Base-by-base conservation (phyloP, 2,113 vertebrate genomes). In the Campylorhamphus procurvoides region DNA sequence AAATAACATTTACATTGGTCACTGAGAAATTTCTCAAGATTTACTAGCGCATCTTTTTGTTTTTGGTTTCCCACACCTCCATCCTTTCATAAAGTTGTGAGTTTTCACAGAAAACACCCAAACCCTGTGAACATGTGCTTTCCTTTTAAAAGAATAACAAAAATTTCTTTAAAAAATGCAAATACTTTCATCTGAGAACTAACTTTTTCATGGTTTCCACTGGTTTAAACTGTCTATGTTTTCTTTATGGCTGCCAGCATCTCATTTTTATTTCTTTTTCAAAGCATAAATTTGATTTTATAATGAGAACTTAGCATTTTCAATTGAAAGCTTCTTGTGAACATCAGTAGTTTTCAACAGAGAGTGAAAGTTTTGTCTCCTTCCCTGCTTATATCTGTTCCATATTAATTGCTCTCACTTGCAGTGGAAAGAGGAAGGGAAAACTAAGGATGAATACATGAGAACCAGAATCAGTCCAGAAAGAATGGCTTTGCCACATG, bases 61-160 rank as follows among this genome's bases (percentile, higher is more conserved):
- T 67, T 87, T 91, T 81, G 12, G 13, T 74, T 94, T 94, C 72
- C 72, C 82, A 90, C 60, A 55, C 33, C 55, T 90, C 58, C n/a
- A 44, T 79, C 37, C 37, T 46, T 85, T 79, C 59, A 86, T 46
- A 73, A 96, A 85, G 18, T 35, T 83, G 75, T 12, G 58, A 83
- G 37, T 90, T 96, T 90, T 87, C 55, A 87, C 53, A 94, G 87
- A 88, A 81, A 83, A 81, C 47, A 93, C 31, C 15, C 73, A 60
- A 85, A 62, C 12, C 12, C 59, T 84, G 64, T 59, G 79, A 95
- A 80, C 64, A 74, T 50, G 10, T 50, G 11, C 55, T 87, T 90
- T 86, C 18, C 33, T 95, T 94, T 82, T 71, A 68, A 87, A 95
- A 88, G 14, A 19, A 86, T 19, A 85, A 53, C 19, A 89, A 62